Base-by-base conservation (phyloP, 1,140 invertebrate species). In the Sycophaga agraensis region DNA sequence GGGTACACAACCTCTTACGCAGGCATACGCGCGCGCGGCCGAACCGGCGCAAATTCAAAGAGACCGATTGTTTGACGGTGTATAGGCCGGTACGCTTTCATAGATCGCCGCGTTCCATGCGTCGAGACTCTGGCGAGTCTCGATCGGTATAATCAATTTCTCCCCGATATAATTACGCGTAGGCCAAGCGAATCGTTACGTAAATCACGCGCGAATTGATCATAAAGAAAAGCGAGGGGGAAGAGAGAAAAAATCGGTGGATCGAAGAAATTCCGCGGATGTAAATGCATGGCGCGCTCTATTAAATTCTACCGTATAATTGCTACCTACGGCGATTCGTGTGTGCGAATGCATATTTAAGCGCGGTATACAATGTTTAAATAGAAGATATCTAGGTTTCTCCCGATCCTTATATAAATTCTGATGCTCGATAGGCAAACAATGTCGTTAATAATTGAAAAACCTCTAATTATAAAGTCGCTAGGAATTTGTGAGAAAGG, bases 141-240 rank as follows among this genome's bases (percentile, higher is more conserved):
- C 51, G 28, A 54, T 54, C 51, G 51, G 35, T 9, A 24, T 42
- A 54, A 54, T 42, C 51, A 54, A 54, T 54, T 40, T 40, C 51
- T 35, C 22, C 24, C 12, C 14, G 37, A 54, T 26, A 42, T 54
- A 54, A 54, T 54, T 54, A 40, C 22, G 22, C 51, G 35, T n/a
- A n/a, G 14, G 35, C 19, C 7, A 35, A 7, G 37, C 17, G 35
- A 1, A 19, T 17, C 24, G 22, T 54, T 54, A 28, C 51, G 51
- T 28, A 54, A 54, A 42, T 39, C 37, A 16, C 22, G 11, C 9
- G 11, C 21, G 17, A 54, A 42, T 39, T n/a, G 22, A 51, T 51
- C 49, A 51, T 51, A 51, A 51, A 51, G 49, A 16, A 37, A 51
- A 14, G 35, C n/a, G 34, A 9, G 19, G 17, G 12, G 34, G 24